phyloP scores from a whole-genome alignment of 1,140 invertebrate species.

The Conus ventricosus region DNA sequence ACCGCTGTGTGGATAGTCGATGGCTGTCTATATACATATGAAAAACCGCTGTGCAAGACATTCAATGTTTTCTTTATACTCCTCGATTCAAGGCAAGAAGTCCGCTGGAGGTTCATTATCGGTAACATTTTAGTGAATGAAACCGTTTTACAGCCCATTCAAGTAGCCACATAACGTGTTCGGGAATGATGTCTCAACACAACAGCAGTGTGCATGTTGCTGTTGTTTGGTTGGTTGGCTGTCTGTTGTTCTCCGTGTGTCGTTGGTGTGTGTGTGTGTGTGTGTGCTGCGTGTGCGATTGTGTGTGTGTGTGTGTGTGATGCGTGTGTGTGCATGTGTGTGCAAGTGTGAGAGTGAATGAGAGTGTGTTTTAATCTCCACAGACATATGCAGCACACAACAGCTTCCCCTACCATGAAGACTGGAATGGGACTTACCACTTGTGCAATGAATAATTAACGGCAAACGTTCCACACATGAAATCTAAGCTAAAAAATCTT shows the following conservation, averaged over 20 bases:
- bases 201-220: not conserved
- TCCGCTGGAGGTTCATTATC: not conserved
- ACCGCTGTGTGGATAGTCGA: no score
- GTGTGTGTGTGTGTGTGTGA: not conserved
- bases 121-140: not conserved
- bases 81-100: not conserved
- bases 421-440: not conserved
- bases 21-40: no score
- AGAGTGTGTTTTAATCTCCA: not conserved
- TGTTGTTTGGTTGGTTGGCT: slow-evolving; percentile 6
- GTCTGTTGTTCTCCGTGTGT: not conserved
- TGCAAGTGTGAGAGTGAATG: not conserved
- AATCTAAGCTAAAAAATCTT: no score
- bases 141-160: not conserved
- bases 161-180: no score
- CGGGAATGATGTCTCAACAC: not conserved
- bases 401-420: not conserved
- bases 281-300: not conserved
- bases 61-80: not conserved
- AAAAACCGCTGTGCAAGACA: no score
- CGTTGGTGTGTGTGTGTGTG: not conserved
- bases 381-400: no score
- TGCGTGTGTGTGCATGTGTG: not conserved
- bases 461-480: not conserved
- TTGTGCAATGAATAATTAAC: not conserved